phyloP scores from a whole-genome alignment of 2,797 vertebrate genomes.

The Glossophaga mutica region DNA sequence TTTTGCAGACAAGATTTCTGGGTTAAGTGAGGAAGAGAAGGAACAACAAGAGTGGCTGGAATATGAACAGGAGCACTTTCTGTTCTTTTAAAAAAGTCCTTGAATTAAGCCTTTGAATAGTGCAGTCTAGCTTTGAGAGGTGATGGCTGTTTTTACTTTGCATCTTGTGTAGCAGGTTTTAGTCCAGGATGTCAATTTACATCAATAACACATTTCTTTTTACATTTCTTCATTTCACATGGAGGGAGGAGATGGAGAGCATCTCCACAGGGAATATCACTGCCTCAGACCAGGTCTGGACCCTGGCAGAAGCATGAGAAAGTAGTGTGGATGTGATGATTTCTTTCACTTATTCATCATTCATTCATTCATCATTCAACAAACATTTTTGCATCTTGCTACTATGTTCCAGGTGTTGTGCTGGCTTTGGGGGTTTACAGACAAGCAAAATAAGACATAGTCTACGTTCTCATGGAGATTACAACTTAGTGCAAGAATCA shows the following conservation, averaged over 20 bases:
- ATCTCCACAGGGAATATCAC: not conserved
- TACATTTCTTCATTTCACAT: not conserved
- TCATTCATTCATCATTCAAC: not conserved
- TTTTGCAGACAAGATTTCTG: not conserved
- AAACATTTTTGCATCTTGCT: not conserved
- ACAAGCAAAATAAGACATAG: not conserved
- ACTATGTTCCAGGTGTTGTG: not conserved
- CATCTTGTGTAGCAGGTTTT: slow-evolving; percentile 35
- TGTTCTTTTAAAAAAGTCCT: slow-evolving; percentile 22
- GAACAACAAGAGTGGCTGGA: not conserved
- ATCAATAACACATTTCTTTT: slow-evolving; percentile 54
- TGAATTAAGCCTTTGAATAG: slow-evolving; percentile 27
- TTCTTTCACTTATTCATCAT: not conserved
- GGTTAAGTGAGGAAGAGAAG: not conserved
- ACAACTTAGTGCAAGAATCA: not conserved
- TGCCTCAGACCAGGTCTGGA: not conserved
- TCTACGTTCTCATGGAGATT: not conserved
- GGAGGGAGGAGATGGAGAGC: not conserved
- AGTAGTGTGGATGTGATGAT: not conserved
- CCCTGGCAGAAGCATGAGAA: not conserved
- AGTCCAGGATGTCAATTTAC: slow-evolving; percentile 52
- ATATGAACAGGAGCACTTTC: not conserved
- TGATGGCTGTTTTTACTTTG: slow-evolving; percentile 35
- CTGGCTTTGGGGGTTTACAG: not conserved
- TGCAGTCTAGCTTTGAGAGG: slow-evolving; percentile 44